Evolutionary conservation across 92 coral and sea anemone species (phyloP), one percentile per base, ranked within the genome.

Genomic region (Porites evermanni): DNA sequence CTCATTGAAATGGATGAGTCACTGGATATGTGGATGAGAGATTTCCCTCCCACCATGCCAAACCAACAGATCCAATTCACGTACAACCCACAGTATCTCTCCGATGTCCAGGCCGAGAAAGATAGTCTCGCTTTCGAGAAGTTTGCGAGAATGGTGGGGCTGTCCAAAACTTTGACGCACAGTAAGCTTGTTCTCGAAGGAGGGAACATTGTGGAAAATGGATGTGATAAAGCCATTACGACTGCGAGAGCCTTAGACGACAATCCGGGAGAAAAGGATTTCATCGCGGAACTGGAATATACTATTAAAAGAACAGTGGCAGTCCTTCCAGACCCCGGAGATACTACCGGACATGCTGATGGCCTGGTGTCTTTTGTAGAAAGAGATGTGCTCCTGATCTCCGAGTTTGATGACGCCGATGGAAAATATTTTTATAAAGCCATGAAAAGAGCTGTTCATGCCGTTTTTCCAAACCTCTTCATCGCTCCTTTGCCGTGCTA

Each of bases 261-360:
- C 74, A 93, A 93, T 75, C 86, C 79, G 61, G 70, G 70, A 78
- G 58, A 17, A 54, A 61, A 38, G 10, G 87, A 86, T 29, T 51
- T 94, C 24, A 70, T 79, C 18, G 50, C 29, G 38, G 80, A 74
- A 24, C 87, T 94, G 16, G 98, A 88, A 38, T 70, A 51, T 12
- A 75, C 86, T n/a, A 85, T 94, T 70, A 79, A 90, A 16, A 77
- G 91, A 69, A 85, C 75, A 56, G 89, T 91, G 53, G 94, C 80
- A 20, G 88, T 93, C 11, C 61, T 95, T 19, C 84, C 86, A 60
- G 98, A 92, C 52, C 98, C 94, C 1, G 53, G 29, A 61, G 98
- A 90, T 38, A 95, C 94, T 1, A 95, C 96, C 2, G 96, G 98
- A 0, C 98, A 95, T 76, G 83, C 96, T 16, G 96, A 95, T 76